Percentiles rank a stretch among this genome's conserved stretches.
phyloP scores from a whole-genome alignment of 2,113 vertebrate species.

The Vidua macroura region DNA sequence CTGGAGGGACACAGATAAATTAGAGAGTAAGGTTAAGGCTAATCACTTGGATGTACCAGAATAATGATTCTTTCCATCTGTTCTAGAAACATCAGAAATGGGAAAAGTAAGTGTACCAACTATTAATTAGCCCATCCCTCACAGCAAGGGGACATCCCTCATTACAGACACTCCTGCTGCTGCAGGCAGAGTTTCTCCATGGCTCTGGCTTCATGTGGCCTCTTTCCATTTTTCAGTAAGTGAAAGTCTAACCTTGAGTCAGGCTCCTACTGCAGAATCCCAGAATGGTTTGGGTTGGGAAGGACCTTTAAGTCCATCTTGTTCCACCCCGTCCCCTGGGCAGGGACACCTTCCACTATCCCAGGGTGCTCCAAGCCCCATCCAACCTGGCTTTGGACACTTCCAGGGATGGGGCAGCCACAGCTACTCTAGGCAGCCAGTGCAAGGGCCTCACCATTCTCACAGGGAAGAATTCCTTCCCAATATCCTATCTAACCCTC shows the following conservation, averaged over 20 bases:
- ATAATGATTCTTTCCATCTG: not conserved
- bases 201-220: not conserved
- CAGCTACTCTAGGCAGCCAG: not conserved
- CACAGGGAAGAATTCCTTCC: not conserved
- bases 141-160: not conserved
- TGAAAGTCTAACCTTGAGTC: not conserved
- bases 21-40: not conserved
- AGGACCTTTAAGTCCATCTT: not conserved
- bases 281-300: not conserved
- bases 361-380: not conserved
- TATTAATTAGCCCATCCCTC: not conserved
- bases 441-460: not conserved
- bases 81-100: not conserved
- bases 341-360: not conserved
- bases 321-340: no score
- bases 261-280: not conserved
- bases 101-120: not conserved
- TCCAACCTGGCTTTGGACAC: not conserved
- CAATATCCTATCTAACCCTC: not conserved
- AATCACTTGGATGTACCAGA: not conserved
- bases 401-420: not conserved
- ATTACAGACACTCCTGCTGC: not conserved
- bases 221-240: not conserved
- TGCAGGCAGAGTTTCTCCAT: not conserved
- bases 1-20: slow-evolving; percentile 63